Base-by-base conservation (phyloP, 2,888 invertebrate species). In the Sturmia bella region DNA sequence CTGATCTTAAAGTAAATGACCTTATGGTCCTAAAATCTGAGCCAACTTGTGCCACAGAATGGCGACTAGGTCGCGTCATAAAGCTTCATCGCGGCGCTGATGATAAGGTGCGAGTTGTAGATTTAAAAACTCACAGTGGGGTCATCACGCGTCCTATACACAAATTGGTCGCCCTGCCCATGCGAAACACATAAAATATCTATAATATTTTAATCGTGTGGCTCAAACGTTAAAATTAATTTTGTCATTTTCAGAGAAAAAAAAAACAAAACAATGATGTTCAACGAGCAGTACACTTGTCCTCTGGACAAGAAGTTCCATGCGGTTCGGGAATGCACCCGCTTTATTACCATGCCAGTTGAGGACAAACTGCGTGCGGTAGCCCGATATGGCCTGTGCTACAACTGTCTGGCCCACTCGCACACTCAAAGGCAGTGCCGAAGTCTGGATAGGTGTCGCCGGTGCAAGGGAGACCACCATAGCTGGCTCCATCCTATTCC, bases 31-130 rank as follows among this genome's bases (percentile, higher is more conserved):
- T 56, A 11, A 32, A 17, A 3, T 15, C 1, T 56, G 54, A 56
- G 9, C 32, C 32, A 27, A 27, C n/a, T 6, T 54, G 54, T 54
- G n/a, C n/a, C 27, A 56, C 54, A 9, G 32, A 56, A 32, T 56
- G 32, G 32, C 54, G 24, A 7, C 3, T 52, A 52, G 24, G 24
- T 6, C 50, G 21, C n/a, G 13, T 52, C 2, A 9, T 39, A 6
- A 39, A 39, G 13, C 5, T 39, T 3, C 9, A 39, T 13, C 39
- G 39, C 3, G 39, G 39, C 13, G 2, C 39, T 13, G 39, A 39
- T 13, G 9, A 39, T 13, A 39, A 39, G 9, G 13, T 39, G 2
- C 39, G 39, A 13, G 39, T 39, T 6, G 39, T 11, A 6, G 39
- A 39, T 9, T 9, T 39, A 13, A 39, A 11, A 39, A 39, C 39